These are phyloP conservation scores for Heterochromis multidens DNA, from an alignment of 2,113 vertebrate genomes.

Conservation along the genomic window DNA sequence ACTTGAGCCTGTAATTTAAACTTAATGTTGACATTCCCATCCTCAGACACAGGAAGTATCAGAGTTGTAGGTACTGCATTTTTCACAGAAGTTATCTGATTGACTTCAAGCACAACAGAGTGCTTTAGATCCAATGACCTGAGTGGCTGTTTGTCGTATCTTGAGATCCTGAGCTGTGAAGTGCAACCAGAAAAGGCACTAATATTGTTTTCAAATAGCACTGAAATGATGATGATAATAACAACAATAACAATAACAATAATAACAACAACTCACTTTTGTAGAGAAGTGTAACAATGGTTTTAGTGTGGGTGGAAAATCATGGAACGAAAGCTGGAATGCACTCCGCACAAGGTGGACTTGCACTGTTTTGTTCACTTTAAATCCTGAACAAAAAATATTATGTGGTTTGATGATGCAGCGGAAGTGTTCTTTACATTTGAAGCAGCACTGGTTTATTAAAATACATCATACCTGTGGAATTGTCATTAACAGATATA, in stretches of 20 bases:
- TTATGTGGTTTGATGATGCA: not conserved
- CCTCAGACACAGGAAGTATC: constrained; percentile 42
- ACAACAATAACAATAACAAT: not conserved
- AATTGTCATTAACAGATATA: constrained; percentile 75
- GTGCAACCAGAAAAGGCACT: not conserved
- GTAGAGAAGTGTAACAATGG: constrained; percentile 82
- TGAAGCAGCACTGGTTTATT: not conserved
- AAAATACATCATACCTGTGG: constrained; percentile 71
- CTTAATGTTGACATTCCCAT: constrained; percentile 46
- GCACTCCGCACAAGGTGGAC: constrained; percentile 71
- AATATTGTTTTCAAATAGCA: not conserved
- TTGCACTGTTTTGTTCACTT: constrained; percentile 75
- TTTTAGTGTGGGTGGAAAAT: constrained; percentile 76
- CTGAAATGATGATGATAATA: not conserved
- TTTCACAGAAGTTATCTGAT: constrained; percentile 55
- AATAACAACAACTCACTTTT: constrained; percentile 73
- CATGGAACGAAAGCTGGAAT: constrained; percentile 79
- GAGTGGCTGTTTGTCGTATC: constrained; percentile 73
- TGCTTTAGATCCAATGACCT: constrained; percentile 69
- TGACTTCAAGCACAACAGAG: constrained; percentile 67
- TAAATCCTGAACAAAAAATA: constrained; percentile 65
- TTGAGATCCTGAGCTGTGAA: constrained; percentile 79
- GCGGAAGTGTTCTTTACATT: not conserved
- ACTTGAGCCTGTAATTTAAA: constrained; percentile 45
- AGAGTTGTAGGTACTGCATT: not conserved